phyloP scores from a whole-genome alignment of 2,113 vertebrate species.

The Cervus canadensis region DNA sequence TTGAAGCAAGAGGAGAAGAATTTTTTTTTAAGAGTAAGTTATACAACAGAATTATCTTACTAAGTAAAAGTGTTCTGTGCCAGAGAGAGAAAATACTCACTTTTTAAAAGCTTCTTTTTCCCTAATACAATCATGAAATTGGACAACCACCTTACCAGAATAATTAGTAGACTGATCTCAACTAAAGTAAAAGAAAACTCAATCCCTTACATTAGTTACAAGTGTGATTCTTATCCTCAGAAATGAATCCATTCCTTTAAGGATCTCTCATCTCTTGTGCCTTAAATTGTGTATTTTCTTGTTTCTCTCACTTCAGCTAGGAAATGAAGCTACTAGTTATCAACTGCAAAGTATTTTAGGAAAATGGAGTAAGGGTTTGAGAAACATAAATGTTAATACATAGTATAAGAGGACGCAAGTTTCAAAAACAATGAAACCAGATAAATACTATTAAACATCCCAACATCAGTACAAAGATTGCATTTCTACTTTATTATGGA shows the following conservation, averaged over 20 bases:
- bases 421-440: background rate
- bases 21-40: conserved; percentile 24
- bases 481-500: background rate
- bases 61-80: conserved; percentile 38
- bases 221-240: background rate
- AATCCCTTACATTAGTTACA: background rate
- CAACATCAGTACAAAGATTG: background rate
- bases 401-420: background rate
- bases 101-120: background rate
- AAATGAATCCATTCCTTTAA: background rate
- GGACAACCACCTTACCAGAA: background rate
- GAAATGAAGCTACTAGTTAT: conserved; percentile 41
- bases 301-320: background rate
- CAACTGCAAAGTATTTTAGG: conserved; percentile 39
- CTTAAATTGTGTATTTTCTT: background rate
- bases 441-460: conserved; percentile 8
- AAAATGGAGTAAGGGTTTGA: background rate
- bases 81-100: conserved; percentile 14
- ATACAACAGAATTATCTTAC: conserved; percentile 1
- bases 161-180: background rate
- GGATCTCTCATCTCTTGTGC: background rate
- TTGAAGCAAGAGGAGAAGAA: conserved; percentile 13
- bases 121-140: background rate
- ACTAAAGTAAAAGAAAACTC: background rate
- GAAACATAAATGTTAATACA: conserved; percentile 42